These are phyloP conservation scores for Sinocyclocheilus anshuiensis DNA, from an alignment of 2,113 vertebrate species.

Conservation along the genomic window DNA sequence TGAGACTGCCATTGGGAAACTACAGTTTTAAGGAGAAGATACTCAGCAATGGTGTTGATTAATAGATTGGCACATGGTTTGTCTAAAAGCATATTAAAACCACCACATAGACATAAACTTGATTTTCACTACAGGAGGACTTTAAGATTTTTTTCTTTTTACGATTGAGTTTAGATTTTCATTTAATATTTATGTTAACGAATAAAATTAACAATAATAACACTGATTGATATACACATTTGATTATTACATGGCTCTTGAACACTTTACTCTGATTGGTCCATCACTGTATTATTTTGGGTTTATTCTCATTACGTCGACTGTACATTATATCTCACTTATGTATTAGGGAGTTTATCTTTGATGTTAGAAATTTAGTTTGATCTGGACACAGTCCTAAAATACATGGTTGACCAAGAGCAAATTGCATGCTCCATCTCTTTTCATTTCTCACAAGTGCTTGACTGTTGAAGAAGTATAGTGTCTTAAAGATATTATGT, in stretches of 20 bases:
- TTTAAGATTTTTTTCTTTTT: too few relatives aligned
- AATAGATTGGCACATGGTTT: too few relatives aligned
- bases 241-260: background rate
- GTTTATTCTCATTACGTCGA: background rate
- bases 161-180: too few relatives aligned
- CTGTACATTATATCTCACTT: background rate
- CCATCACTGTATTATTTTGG: background rate
- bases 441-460: too few relatives aligned
- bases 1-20: too few relatives aligned
- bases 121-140: too few relatives aligned
- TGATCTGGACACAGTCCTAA: background rate
- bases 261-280: background rate
- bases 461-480: background rate
- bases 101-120: too few relatives aligned
- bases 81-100: too few relatives aligned
- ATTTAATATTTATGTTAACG: too few relatives aligned
- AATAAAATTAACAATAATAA: background rate
- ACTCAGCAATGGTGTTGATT: too few relatives aligned
- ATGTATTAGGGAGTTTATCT: background rate
- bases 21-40: too few relatives aligned
- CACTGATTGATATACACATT: background rate
- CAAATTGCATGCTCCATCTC: background rate
- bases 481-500: background rate
- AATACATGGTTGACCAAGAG: background rate
- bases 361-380: background rate